A percentile compares a stretch with the other conserved stretches of the same genome.
Evolutionary conservation across 2,888 invertebrate genomes (phyloP).

Genomic region (Scaeva pyrastri): DNA sequence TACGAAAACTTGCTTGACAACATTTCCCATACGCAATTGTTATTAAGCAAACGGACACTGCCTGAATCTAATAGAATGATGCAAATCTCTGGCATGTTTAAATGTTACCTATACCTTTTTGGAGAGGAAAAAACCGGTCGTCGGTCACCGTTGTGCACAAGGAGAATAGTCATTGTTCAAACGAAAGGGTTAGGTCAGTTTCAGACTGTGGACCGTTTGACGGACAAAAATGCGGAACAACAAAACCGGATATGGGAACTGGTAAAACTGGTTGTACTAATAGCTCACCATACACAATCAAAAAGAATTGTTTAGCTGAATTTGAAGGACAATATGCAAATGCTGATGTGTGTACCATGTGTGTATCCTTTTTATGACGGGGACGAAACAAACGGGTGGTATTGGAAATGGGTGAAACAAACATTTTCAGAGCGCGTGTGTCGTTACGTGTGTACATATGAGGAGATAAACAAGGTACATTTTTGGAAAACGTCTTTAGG

Average conservation of each 20-base stretch:
- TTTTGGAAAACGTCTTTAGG: neutral
- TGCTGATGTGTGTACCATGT: neutral
- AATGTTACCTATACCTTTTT: conserved; percentile 17
- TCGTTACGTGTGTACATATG: neutral
- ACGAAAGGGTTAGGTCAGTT: conserved; percentile 71
- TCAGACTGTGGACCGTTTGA: conserved; percentile 35
- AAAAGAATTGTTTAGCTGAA: neutral
- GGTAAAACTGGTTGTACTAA: conserved; percentile 59
- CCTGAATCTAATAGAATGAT: conserved; percentile 15
- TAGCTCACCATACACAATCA: neutral
- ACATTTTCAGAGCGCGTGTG: conserved; percentile 25
- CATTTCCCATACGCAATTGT: conserved; percentile 50
- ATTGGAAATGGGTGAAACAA: neutral
- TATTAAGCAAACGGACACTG: conserved; percentile 61
- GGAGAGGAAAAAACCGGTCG: conserved; percentile 53
- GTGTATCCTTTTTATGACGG: conserved; percentile 27
- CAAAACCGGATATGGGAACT: conserved; percentile 65
- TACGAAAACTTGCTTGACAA: conserved; percentile 69
- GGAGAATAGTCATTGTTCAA: conserved; percentile 51
- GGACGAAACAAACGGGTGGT: conserved; percentile 9
- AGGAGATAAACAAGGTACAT: neutral
- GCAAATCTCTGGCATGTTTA: conserved; percentile 48
- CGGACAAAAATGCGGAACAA: conserved; percentile 39
- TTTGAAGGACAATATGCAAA: conserved; percentile 34
- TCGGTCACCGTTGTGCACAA: conserved; percentile 43